These are phyloP conservation scores for Ommatoiulus sabulosus DNA, from an alignment of 2,888 invertebrate species.

Conservation along the genomic window DNA sequence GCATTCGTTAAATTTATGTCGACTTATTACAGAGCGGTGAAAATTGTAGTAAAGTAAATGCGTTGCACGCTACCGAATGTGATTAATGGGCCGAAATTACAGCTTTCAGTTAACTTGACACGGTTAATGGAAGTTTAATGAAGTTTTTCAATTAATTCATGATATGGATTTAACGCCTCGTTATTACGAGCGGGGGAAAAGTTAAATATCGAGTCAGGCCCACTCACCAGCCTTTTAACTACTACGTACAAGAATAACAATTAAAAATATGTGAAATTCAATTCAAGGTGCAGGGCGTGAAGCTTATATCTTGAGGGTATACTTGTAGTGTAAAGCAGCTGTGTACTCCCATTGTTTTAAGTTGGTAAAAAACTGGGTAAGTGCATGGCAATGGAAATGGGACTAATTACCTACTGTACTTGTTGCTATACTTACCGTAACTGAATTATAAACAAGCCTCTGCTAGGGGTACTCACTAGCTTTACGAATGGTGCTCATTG, in stretches of 20 bases:
- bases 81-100: neutral
- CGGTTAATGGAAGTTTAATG: slow-evolving; percentile 19
- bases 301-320: neutral
- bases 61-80: neutral
- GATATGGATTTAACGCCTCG: slow-evolving; percentile 9
- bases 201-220: neutral
- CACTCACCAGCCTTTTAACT: neutral
- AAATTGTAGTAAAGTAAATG: neutral
- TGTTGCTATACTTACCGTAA: neutral
- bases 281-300: neutral
- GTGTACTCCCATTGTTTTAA: neutral
- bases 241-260: neutral
- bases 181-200: neutral
- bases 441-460: no score
- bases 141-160: neutral
- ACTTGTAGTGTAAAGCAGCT: neutral
- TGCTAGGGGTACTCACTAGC: no score
- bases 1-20: neutral
- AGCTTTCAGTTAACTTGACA: neutral
- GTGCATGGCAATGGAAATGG: neutral
- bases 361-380: neutral
- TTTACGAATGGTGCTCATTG: no score
- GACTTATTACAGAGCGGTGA: neutral
- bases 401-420: neutral
- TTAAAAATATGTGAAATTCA: neutral